These are phyloP conservation scores for Tipula lateralis DNA, from an alignment of 2,888 invertebrate species.

Conservation along the genomic window DNA sequence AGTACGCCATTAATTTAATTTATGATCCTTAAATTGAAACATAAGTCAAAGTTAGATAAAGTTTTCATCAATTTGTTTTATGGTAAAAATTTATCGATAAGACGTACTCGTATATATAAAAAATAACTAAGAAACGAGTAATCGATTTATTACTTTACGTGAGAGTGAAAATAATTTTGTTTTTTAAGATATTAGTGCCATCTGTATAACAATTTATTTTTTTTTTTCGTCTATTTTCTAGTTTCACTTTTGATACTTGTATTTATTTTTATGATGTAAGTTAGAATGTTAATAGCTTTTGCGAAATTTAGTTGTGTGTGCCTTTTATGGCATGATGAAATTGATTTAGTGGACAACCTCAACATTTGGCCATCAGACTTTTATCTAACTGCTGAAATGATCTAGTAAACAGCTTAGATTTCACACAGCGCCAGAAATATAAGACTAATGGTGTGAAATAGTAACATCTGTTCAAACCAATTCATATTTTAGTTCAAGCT, in stretches of 20 bases:
- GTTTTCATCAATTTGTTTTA: constrained; percentile 24
- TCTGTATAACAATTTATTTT: not conserved
- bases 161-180: not conserved
- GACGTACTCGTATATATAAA: not conserved
- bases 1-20: constrained; percentile 11
- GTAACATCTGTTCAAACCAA: too few relatives aligned
- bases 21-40: not conserved
- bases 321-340: not conserved
- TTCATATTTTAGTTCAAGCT: too few relatives aligned
- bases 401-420: too few relatives aligned
- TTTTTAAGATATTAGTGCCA: constrained; percentile 3
- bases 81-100: not conserved
- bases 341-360: not conserved
- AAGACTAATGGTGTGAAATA: too few relatives aligned
- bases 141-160: constrained; percentile 19
- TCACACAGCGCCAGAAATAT: too few relatives aligned
- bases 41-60: constrained; percentile 24
- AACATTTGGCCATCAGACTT: too few relatives aligned
- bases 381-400: too few relatives aligned
- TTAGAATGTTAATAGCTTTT: not conserved
- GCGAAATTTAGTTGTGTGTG: not conserved
- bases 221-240: not conserved
- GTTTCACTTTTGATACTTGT: not conserved
- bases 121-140: not conserved
- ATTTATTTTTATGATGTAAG: not conserved